These are phyloP conservation scores for Neodiprion pinetum DNA, from an alignment of 1,140 invertebrate genomes.

Conservation along the genomic window DNA sequence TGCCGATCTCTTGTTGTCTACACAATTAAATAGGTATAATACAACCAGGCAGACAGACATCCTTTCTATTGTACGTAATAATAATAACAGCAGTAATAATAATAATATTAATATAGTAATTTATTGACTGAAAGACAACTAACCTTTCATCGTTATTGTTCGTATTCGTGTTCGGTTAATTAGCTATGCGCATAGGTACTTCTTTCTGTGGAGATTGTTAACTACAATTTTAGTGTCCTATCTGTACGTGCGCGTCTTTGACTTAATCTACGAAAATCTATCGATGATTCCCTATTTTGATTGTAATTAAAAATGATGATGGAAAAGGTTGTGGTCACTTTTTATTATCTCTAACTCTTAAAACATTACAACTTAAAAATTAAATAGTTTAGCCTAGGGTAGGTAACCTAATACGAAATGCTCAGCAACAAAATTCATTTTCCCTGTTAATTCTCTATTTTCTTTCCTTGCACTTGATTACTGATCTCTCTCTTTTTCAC, in stretches of 20 bases:
- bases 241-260: background rate
- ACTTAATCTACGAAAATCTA: background rate
- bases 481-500: slow-evolving; percentile 18
- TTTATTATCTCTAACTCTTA: slow-evolving; percentile 58
- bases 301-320: slow-evolving; percentile 40
- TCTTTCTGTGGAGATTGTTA: background rate
- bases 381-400: slow-evolving; percentile 46
- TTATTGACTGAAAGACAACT: slow-evolving; percentile 1
- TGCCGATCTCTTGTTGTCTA: background rate
- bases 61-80: slow-evolving; percentile 26
- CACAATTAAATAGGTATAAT: background rate
- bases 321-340: slow-evolving; percentile 52
- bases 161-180: slow-evolving; percentile 4
- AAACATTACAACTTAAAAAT: slow-evolving; percentile 57
- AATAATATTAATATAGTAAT: slow-evolving; percentile 12
- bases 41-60: slow-evolving; percentile 13
- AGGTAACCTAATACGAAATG: slow-evolving; percentile 44
- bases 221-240: background rate
- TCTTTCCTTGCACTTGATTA: slow-evolving; percentile 10
- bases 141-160: background rate
- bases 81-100: slow-evolving; percentile 16
- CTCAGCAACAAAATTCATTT: slow-evolving; percentile 35
- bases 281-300: background rate
- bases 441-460: background rate
- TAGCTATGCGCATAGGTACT: background rate